phyloP scores from a whole-genome alignment of 1,140 invertebrate species.

The Heterodera schachtii region DNA sequence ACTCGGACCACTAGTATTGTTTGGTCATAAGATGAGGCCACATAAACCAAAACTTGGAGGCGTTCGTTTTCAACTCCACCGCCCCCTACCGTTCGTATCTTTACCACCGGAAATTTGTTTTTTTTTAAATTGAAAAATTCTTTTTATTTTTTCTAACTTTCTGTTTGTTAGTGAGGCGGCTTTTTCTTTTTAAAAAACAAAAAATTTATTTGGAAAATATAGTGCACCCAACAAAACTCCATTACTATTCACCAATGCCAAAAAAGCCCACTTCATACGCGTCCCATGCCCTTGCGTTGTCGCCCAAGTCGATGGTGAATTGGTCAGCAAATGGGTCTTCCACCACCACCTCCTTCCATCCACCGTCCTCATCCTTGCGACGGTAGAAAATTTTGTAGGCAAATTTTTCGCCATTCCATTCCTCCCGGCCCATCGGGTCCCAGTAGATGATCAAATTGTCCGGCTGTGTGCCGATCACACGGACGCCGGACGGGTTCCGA shows the following conservation, averaged over 20 bases:
- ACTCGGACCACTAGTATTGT: too few species aligned
- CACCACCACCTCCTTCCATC: conserved; percentile 54
- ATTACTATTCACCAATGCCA: background rate
- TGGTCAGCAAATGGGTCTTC: conserved; percentile 58
- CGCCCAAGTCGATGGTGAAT: conserved; percentile 55
- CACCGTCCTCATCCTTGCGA: conserved; percentile 39
- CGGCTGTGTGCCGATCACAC: conserved; percentile 82
- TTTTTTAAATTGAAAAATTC: too few species aligned
- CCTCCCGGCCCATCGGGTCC: conserved; percentile 61
- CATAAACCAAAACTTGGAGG: too few species aligned
- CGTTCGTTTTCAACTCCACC: too few species aligned
- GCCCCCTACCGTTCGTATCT: too few species aligned
- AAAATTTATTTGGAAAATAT: too few species aligned
- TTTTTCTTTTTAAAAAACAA: too few species aligned
- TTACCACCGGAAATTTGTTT: too few species aligned
- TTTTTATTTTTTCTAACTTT: too few species aligned
- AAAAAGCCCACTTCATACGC: conserved; percentile 56
- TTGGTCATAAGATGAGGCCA: too few species aligned
- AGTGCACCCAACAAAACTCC: too few species aligned
- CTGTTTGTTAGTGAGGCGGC: too few species aligned
- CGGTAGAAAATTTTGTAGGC: conserved; percentile 55
- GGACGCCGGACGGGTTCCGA: conserved; percentile 92
- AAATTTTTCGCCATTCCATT: conserved; percentile 65
- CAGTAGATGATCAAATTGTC: conserved; percentile 90
- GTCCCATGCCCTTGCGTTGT: conserved; percentile 57